Evolutionary conservation across 2,888 invertebrate genomes (phyloP).

Genomic region (Orgyia antiqua): DNA sequence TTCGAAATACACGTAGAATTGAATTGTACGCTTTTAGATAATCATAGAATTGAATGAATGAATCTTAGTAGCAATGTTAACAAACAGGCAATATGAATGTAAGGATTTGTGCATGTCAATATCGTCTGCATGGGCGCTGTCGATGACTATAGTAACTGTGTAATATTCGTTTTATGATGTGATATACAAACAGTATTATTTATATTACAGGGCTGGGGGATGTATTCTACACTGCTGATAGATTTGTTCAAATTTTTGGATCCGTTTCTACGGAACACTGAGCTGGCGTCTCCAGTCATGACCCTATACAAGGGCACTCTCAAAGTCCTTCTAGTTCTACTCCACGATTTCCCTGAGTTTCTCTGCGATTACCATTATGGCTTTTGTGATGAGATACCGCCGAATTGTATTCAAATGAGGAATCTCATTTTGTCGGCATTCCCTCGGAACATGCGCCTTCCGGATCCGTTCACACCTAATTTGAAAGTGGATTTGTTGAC

Average conservation of each 20-base stretch:
- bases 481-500: conserved; percentile 94
- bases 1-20: background rate
- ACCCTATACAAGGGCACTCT: conserved; percentile 97
- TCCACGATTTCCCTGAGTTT: conserved; percentile 99
- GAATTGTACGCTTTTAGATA: background rate
- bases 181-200: background rate
- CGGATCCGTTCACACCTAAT: conserved; percentile 99
- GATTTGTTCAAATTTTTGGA: conserved; percentile 98
- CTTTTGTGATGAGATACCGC: conserved; percentile 99
- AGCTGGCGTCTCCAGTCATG: conserved; percentile 95
- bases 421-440: conserved; percentile 98
- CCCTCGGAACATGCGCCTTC: conserved; percentile 97
- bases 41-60: too few species aligned
- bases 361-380: conserved; percentile 99
- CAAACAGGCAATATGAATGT: too few species aligned
- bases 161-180: background rate
- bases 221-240: conserved; percentile 97
- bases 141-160: background rate
- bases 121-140: too few species aligned
- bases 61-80: too few species aligned
- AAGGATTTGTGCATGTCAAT: too few species aligned
- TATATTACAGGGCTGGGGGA: conserved; percentile 88
- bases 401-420: conserved; percentile 99
- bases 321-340: conserved; percentile 93
- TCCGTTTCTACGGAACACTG: conserved; percentile 97